Evolutionary conservation across 35 echinoderm and acorn worm species (phyloP).

Genomic region (Strongylocentrotus purpuratus): DNA sequence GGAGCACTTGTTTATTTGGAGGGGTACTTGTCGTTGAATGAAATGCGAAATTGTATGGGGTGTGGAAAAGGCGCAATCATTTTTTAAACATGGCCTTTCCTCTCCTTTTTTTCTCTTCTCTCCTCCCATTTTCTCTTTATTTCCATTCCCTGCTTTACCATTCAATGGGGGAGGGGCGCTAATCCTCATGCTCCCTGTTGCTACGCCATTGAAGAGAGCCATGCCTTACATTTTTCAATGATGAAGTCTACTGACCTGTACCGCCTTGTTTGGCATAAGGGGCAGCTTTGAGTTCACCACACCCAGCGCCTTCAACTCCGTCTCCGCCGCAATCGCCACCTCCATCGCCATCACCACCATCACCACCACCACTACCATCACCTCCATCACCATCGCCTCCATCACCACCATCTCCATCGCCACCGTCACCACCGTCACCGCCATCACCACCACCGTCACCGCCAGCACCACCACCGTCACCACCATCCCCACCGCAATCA

Average conservation of each 20-base stretch:
- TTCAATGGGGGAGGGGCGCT: too few relatives aligned
- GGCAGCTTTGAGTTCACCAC: slow-evolving; percentile 8
- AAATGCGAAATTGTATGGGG: too few relatives aligned
- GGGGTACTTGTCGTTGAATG: too few relatives aligned
- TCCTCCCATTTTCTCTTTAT: too few relatives aligned
- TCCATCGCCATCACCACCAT: background rate
- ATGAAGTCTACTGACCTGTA: background rate
- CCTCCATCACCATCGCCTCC: background rate
- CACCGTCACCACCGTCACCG: background rate
- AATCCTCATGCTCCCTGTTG: too few relatives aligned
- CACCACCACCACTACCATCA: background rate
- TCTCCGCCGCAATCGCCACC: background rate
- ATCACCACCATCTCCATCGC: background rate
- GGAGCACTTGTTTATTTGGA: too few relatives aligned
- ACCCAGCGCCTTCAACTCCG: background rate
- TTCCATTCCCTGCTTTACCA: too few relatives aligned
- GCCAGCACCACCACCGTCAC: background rate
- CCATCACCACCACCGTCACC: background rate
- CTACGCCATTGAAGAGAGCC: background rate
- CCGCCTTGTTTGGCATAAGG: background rate
- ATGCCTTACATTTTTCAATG: too few relatives aligned
- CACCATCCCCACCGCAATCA: background rate
- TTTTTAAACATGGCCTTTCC: too few relatives aligned
- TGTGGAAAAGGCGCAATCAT: too few relatives aligned
- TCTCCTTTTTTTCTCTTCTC: too few relatives aligned